A percentile compares a stretch with the other conserved stretches of the same genome.
These are phyloP conservation scores for Ochotona curzoniae DNA, from an alignment of 2,113 vertebrate genomes.

Conservation along the genomic window DNA sequence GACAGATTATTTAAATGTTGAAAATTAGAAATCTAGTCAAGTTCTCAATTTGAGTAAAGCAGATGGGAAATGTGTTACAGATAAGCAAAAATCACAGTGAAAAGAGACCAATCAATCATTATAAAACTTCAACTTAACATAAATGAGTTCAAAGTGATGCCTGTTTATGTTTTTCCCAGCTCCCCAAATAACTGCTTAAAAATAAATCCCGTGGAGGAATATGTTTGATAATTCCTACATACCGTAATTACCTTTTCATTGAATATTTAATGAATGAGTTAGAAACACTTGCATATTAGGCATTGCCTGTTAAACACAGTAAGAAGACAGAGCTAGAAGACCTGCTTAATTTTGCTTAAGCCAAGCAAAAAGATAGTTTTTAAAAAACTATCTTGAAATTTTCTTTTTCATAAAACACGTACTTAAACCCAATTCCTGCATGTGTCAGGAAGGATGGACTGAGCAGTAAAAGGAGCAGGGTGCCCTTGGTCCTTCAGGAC, in stretches of 20 bases:
- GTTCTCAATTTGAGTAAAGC: background rate
- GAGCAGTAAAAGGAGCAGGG: fast-evolving
- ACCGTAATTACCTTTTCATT: background rate
- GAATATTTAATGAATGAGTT: background rate
- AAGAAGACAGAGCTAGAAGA: background rate
- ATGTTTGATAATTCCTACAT: background rate
- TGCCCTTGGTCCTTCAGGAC: background rate
- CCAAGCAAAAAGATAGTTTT: too few relatives aligned
- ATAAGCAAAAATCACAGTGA: background rate
- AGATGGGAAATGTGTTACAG: background rate
- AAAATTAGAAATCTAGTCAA: background rate
- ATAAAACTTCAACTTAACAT: background rate
- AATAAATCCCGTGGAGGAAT: background rate
- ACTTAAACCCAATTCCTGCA: background rate
- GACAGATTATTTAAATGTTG: background rate
- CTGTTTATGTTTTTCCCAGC: background rate
- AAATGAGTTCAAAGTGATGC: background rate
- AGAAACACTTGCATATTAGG: background rate
- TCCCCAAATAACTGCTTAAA: background rate
- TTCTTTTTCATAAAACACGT: background rate
- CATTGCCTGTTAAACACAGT: background rate
- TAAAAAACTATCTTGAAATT: background rate
- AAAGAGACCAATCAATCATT: background rate
- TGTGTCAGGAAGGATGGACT: background rate
- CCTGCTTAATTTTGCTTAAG: background rate